Conservation (phyloP, 2,888 invertebrate genomes). For the Patella pellucida region DNA sequence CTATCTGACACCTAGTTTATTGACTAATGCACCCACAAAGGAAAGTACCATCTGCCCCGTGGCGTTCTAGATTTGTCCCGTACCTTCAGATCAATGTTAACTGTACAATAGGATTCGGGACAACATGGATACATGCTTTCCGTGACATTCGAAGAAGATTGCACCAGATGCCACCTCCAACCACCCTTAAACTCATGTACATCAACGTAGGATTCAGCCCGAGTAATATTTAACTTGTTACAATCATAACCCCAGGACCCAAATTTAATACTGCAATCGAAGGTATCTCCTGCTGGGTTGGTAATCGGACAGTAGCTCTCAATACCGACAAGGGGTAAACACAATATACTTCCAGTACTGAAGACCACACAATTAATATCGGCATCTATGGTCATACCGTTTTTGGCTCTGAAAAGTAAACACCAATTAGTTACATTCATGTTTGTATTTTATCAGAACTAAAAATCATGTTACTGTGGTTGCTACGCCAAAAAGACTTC, state of each 20-base stretch:
- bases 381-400: not conserved
- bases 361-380: not conserved
- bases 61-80: slow-evolving; percentile 1
- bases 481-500: no score
- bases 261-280: not conserved
- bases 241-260: not conserved
- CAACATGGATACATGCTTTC: not conserved
- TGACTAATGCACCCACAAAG: not conserved
- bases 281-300: not conserved
- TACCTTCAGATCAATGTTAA: not conserved
- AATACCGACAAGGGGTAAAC: not conserved
- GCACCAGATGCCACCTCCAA: not conserved
- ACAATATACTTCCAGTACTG: not conserved
- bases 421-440: not conserved
- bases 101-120: not conserved
- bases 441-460: no score
- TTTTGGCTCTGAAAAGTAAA: not conserved
- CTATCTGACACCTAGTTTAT: no score
- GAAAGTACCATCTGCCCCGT: slow-evolving; percentile 8
- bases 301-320: not conserved
- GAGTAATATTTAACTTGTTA: not conserved
- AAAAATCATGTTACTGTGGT: no score
- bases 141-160: not conserved
- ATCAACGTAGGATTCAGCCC: not conserved
- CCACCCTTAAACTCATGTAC: not conserved